A percentile compares a stretch with the other conserved stretches of the same genome.
phyloP scores from a whole-genome alignment of 2,797 vertebrate genomes.

The Nannoperca australis region DNA sequence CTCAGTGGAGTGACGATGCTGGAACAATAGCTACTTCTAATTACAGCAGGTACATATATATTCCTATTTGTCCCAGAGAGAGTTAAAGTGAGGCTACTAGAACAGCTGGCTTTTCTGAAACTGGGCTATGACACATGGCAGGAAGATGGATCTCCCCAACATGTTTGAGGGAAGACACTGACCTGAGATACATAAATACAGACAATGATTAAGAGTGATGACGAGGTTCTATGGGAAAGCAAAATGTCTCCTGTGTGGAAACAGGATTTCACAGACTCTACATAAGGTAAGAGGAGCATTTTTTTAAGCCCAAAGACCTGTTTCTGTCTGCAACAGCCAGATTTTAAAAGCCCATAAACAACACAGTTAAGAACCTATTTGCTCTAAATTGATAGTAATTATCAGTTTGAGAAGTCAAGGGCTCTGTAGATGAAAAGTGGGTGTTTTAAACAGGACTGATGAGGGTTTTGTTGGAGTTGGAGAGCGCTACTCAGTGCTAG shows the following conservation, averaged over 20 bases:
- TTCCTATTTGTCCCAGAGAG: slow-evolving; percentile 48
- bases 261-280: slow-evolving; percentile 4
- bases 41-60: slow-evolving; percentile 72
- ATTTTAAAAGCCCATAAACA: slow-evolving; percentile 26
- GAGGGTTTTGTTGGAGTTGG: slow-evolving; percentile 1
- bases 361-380: slow-evolving; percentile 46
- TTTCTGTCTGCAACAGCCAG: slow-evolving; percentile 24
- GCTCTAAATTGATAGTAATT: slow-evolving; percentile 53
- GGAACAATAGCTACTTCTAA: slow-evolving; percentile 73
- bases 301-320: slow-evolving; percentile 6
- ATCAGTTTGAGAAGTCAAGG: slow-evolving; percentile 46
- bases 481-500: slow-evolving; percentile 5
- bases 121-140: slow-evolving; percentile 38
- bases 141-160: slow-evolving; percentile 29
- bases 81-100: slow-evolving; percentile 42
- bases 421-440: slow-evolving; percentile 36
- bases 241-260: slow-evolving; percentile 1
- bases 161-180: slow-evolving; percentile 18
- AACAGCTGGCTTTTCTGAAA: slow-evolving; percentile 49
- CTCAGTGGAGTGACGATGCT: slow-evolving; percentile 68
- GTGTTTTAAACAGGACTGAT: slow-evolving; percentile 28
- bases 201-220: slow-evolving; percentile 16
- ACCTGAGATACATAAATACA: slow-evolving; percentile 35
- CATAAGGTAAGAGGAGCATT: background rate
- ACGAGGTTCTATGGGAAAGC: background rate